These are phyloP conservation scores for Saccostrea echinata DNA, from an alignment of 1,140 invertebrate genomes.

Conservation along the genomic window DNA sequence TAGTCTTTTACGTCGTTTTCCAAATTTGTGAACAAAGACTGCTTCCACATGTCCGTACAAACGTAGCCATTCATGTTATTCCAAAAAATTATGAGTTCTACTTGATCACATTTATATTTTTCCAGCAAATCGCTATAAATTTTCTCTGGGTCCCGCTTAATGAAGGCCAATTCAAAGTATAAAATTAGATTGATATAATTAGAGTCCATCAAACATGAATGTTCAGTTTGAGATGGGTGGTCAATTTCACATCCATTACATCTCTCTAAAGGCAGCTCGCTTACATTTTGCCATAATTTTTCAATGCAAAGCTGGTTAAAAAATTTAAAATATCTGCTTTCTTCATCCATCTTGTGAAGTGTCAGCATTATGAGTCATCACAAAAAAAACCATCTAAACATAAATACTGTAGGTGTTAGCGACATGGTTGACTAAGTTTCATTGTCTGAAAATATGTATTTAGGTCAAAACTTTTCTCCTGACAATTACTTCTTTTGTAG, in stretches of 20 bases:
- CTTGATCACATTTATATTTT: not conserved
- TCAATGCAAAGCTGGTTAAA: not conserved
- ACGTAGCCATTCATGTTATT: not conserved
- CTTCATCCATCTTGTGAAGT: not conserved
- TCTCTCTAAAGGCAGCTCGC: not conserved
- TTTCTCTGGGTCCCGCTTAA: not conserved
- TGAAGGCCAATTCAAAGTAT: not conserved
- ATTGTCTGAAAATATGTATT: too few species aligned
- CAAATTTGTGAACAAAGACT: not conserved
- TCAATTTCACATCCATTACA: constrained; percentile 48
- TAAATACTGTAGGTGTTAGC: not conserved
- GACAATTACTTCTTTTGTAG: too few species aligned
- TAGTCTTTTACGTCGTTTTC: not conserved
- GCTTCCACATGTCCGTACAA: not conserved
- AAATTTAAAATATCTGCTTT: not conserved
- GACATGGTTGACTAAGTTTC: not conserved
- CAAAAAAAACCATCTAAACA: not conserved
- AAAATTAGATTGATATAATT: not conserved
- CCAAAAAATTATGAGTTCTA: not conserved
- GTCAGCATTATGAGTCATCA: not conserved
- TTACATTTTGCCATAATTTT: not conserved
- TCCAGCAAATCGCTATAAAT: not conserved
- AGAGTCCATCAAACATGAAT: constrained; percentile 48
- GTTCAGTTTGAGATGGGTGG: constrained; percentile 42
- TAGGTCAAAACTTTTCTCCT: too few species aligned